Evolutionary conservation across 2,797 vertebrate species (phyloP).

Genomic region (Zalophus californianus): DNA sequence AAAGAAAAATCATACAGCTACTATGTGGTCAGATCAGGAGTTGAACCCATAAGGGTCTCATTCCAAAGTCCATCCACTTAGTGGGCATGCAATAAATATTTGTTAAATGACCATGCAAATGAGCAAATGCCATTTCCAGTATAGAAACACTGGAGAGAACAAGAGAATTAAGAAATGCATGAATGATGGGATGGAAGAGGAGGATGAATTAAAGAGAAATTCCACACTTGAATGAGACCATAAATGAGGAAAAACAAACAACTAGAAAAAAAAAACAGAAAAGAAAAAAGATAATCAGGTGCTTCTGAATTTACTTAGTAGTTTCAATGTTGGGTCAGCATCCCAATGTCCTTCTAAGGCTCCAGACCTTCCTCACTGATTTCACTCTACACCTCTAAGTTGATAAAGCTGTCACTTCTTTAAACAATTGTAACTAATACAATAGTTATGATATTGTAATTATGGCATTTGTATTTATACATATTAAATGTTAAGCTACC

Average conservation of each 20-base stretch:
- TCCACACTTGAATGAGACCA: background rate
- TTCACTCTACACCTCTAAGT: background rate
- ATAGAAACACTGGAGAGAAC: background rate
- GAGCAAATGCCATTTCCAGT: background rate
- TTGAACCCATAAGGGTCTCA: background rate
- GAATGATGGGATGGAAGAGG: background rate
- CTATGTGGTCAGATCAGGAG: background rate
- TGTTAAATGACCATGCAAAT: background rate
- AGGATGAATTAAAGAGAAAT: background rate
- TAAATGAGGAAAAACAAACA: background rate
- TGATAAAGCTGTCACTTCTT: background rate
- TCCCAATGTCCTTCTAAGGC: background rate
- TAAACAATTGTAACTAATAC: background rate
- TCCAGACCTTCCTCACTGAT: background rate
- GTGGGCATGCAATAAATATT: background rate
- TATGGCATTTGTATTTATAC: background rate
- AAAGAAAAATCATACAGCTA: background rate
- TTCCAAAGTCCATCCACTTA: background rate
- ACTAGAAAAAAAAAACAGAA: background rate
- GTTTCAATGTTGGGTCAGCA: background rate
- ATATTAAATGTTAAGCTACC: background rate
- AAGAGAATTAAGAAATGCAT: background rate
- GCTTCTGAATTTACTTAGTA: background rate
- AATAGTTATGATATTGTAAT: background rate
- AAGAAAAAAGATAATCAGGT: background rate